Percentiles rank a stretch among this genome's conserved stretches.
Evolutionary conservation across 1,140 invertebrate species (phyloP).

Genomic region (Drosophila lowei): DNA sequence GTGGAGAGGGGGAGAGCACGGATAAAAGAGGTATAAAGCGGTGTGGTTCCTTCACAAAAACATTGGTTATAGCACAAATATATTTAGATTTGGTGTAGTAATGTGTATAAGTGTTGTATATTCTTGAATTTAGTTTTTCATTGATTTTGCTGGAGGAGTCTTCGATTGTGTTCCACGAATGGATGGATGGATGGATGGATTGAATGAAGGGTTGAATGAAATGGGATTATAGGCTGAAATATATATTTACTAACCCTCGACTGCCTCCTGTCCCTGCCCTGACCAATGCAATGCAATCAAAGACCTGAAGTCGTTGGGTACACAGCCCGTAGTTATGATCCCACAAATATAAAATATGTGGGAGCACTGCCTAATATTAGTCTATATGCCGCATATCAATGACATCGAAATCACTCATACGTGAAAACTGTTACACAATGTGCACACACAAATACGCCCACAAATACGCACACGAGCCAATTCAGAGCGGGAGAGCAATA

Average conservation of each 20-base stretch:
- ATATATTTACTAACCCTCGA: too few relatives aligned
- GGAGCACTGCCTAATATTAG: too few relatives aligned
- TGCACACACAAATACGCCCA: constrained; percentile 12
- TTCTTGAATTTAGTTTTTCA: constrained; percentile 74
- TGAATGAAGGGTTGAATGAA: constrained; percentile 23
- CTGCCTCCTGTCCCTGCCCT: background rate
- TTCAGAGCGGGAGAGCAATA: constrained; percentile 27
- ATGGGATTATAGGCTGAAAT: constrained; percentile 19
- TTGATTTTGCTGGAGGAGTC: constrained; percentile 65
- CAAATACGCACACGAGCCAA: background rate
- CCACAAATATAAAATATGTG: too few relatives aligned
- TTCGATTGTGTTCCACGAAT: constrained; percentile 39
- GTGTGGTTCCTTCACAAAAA: constrained; percentile 37
- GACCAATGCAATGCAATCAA: too few relatives aligned
- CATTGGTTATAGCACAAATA: constrained; percentile 47
- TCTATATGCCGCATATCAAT: background rate
- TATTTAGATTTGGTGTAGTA: constrained; percentile 62
- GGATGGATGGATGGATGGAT: background rate
- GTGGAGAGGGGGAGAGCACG: constrained; percentile 60
- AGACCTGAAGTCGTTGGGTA: too few relatives aligned
- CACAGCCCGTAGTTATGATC: too few relatives aligned
- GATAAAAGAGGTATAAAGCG: constrained; percentile 29
- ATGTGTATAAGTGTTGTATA: constrained; percentile 82
- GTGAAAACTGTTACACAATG: constrained; percentile 34
- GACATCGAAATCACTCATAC: constrained; percentile 27